Evolutionary conservation across 2,888 invertebrate genomes (phyloP), one percentile per base, ranked within the genome.

Genomic region (Sarcophaga caerulescens): DNA sequence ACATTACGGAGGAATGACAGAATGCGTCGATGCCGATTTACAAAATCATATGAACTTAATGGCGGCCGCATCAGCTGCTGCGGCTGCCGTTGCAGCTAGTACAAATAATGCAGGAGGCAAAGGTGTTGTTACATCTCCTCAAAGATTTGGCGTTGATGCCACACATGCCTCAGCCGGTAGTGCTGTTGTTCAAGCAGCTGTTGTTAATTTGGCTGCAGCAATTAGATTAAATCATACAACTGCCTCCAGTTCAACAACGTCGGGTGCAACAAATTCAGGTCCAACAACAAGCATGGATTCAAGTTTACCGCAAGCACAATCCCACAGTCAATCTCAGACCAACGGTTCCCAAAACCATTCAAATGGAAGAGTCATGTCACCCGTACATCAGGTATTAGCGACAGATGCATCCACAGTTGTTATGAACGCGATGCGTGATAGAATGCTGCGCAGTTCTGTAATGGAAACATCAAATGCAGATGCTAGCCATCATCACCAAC

Each of bases 181-280:
- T 81, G 94, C 94, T 2, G 96, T 96, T 11, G 95, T 95, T 4
- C 95, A 95, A 91, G 96, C 96, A 10, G 96, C 96, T 4, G 96
- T 96, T 14, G 96, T 96, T 1, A 96, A 96, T 90, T 93, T 96
- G 84, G 96, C 96, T 71, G 96, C 96, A 71, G 96, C 96, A 1
- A 96, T 96, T 96, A 94, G 96, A 87, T 95, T 96, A 89, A 94
- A 94, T 79, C 90, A 90, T 84, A 89, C 84, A 0, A 85, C 84
- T 74, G 90, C 88, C 14, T 75, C 81, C 6, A 87, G 60, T 62
- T 86, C 63, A 45, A 81, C 35, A 70, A 74, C 71, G 57, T 63
- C 63, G 3, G 57, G 62, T 63, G 47, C 44, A 12, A 59, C 35
- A 73, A 76, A 65, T 45, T 63, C 63, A 4, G 62, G 66, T 65